Percentiles rank a stretch among this genome's conserved stretches.
Conservation (phyloP, 1,140 invertebrate species). For the Panulirus ornatus region DNA sequence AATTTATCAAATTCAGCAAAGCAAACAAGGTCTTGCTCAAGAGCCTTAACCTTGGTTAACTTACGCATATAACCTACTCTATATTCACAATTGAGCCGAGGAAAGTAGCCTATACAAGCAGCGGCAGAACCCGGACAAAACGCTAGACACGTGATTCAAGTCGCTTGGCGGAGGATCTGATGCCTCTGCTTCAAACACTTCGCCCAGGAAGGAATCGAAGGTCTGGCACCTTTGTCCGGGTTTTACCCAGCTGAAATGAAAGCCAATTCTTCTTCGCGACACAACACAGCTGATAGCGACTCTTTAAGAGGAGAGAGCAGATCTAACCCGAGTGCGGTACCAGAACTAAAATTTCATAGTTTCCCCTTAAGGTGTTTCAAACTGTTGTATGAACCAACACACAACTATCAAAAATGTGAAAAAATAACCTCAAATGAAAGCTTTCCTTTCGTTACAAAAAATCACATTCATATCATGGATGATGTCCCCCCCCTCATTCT, state of each 20-base stretch:
- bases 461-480: too few relatives aligned
- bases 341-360: too few relatives aligned
- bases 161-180: neutral
- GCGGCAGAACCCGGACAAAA: slow-evolving; percentile 13
- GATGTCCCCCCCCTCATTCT: too few relatives aligned
- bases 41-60: slow-evolving; percentile 28
- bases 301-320: neutral
- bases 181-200: neutral
- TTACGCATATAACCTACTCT: slow-evolving; percentile 26
- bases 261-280: slow-evolving; percentile 29
- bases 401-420: too few relatives aligned
- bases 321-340: too few relatives aligned
- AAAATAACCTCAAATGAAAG: too few relatives aligned
- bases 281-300: slow-evolving; percentile 56
- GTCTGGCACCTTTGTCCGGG: neutral
- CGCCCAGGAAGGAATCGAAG: neutral
- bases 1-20: slow-evolving; percentile 56
- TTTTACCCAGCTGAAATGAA: neutral
- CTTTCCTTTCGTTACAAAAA: too few relatives aligned
- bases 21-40: slow-evolving; percentile 45
- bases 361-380: too few relatives aligned
- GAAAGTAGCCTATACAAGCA: slow-evolving; percentile 51
- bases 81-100: slow-evolving; percentile 67
- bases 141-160: neutral
- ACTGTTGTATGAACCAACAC: too few relatives aligned